These are phyloP conservation scores for Episyrphus balteatus DNA, from an alignment of 1,140 invertebrate genomes.

Conservation along the genomic window DNA sequence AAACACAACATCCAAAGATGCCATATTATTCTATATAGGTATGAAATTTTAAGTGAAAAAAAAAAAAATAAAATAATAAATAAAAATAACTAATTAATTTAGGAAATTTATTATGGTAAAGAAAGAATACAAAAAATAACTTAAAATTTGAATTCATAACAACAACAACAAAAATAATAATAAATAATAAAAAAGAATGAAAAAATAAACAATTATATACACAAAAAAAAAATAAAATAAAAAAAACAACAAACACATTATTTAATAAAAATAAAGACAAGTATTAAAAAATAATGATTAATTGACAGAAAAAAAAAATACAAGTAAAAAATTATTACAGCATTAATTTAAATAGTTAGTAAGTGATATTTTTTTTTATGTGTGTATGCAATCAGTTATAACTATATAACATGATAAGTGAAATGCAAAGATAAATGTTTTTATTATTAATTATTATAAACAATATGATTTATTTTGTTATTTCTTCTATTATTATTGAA, in stretches of 20 bases:
- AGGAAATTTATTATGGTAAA: conserved; percentile 9
- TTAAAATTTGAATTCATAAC: conserved; percentile 23
- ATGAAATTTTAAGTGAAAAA: conserved; percentile 2
- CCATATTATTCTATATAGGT: conserved; percentile 8
- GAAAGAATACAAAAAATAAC: conserved; percentile 31
- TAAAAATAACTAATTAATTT: conserved; percentile 2
- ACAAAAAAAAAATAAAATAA: conserved; percentile 9
- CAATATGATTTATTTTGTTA: not conserved
- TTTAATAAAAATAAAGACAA: conserved; percentile 4
- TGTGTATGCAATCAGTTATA: not conserved
- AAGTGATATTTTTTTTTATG: conserved; percentile 1
- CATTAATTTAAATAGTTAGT: not conserved
- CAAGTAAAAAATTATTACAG: not conserved
- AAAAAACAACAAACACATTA: conserved; percentile 20
- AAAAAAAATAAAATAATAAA: conserved; percentile 17
- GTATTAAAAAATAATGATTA: not conserved
- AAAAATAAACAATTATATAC: conserved; percentile 17
- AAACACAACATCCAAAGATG: conserved; percentile 1
- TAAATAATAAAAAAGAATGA: conserved; percentile 12
- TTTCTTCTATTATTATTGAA: conserved; percentile 7
- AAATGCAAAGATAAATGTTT: conserved; percentile 9
- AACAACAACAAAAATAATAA: conserved; percentile 5
- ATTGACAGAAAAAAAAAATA: not conserved
- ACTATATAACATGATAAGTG: conserved; percentile 10
- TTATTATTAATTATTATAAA: conserved; percentile 1